Percentiles rank a stretch among this genome's conserved stretches.
These are phyloP conservation scores for Clunio marinus DNA, from an alignment of 2,888 invertebrate species.

Conservation along the genomic window DNA sequence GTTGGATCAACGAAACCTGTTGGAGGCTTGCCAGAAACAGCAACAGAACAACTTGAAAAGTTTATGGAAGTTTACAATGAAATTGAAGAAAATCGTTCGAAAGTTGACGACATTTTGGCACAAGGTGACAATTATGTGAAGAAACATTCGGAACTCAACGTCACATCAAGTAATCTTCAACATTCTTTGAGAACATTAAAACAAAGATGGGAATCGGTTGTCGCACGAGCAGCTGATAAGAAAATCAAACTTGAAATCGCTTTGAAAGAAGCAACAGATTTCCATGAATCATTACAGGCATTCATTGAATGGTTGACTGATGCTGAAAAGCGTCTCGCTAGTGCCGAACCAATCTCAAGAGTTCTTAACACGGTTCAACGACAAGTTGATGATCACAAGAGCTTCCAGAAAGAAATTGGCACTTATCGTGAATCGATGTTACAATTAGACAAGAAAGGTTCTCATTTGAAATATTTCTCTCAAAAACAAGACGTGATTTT, in stretches of 20 bases:
- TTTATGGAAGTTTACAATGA: slow-evolving; percentile 96
- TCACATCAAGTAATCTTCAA: slow-evolving; percentile 71
- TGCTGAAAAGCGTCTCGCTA: slow-evolving; percentile 86
- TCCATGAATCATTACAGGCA: slow-evolving; percentile 90
- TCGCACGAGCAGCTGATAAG: slow-evolving; percentile 81
- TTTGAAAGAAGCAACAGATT: slow-evolving; percentile 91
- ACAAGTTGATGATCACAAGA: slow-evolving; percentile 95
- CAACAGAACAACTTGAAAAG: slow-evolving; percentile 90
- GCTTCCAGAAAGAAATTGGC: slow-evolving; percentile 90
- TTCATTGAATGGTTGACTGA: slow-evolving; percentile 96
- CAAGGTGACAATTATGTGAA: slow-evolving; percentile 87
- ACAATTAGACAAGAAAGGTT: slow-evolving; percentile 93
- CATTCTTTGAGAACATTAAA: slow-evolving; percentile 85
- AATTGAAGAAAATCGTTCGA: slow-evolving; percentile 84
- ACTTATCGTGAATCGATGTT: slow-evolving; percentile 92
- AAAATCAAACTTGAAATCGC: slow-evolving; percentile 98
- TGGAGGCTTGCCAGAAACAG: slow-evolving; percentile 97
- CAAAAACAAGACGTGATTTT: slow-evolving; percentile 99
- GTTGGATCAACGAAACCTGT: slow-evolving; percentile 94
- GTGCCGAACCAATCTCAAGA: slow-evolving; percentile 86
- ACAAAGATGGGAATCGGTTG: slow-evolving; percentile 89
- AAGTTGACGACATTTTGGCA: slow-evolving; percentile 83
- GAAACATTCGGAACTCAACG: slow-evolving; percentile 58
- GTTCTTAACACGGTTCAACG: slow-evolving; percentile 84
- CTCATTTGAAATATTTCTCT: slow-evolving; percentile 96